Conservation (phyloP, 2,888 invertebrate genomes). For the Galeruca laticollis region DNA sequence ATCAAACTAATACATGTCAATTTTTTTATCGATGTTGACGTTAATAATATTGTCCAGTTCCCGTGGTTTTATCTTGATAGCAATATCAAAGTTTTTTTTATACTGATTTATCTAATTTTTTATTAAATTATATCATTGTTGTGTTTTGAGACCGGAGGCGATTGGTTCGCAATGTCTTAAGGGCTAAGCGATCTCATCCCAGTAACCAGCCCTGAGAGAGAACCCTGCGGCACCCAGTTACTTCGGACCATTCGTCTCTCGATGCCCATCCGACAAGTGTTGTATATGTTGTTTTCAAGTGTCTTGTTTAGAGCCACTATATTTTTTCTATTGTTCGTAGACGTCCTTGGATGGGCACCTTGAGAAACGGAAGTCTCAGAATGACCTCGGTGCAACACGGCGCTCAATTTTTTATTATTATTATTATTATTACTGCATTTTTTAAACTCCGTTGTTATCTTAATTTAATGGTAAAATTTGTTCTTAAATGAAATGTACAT, state of each 20-base stretch:
- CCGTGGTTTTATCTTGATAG: slow-evolving; percentile 45
- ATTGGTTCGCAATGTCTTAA: slow-evolving; percentile 50
- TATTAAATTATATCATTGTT: slow-evolving; percentile 63
- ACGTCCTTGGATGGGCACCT: slow-evolving; percentile 56
- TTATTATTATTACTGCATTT: slow-evolving; percentile 66
- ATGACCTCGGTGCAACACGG: slow-evolving; percentile 45
- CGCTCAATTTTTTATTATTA: slow-evolving; percentile 53
- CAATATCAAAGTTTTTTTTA: slow-evolving; percentile 50
- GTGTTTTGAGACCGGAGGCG: slow-evolving; percentile 59
- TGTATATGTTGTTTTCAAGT: slow-evolving; percentile 62
- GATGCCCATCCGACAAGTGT: slow-evolving; percentile 61
- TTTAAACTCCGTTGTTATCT: slow-evolving; percentile 76
- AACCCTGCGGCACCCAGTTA: slow-evolving; percentile 43
- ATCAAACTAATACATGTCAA: slow-evolving; percentile 2
- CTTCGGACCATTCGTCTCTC: slow-evolving; percentile 43
- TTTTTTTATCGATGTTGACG: slow-evolving; percentile 22
- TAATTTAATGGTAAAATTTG: slow-evolving; percentile 75
- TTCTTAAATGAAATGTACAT: slow-evolving; percentile 82
- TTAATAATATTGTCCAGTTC: slow-evolving; percentile 3
- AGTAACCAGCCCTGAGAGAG: slow-evolving; percentile 49
- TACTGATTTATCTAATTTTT: slow-evolving; percentile 63
- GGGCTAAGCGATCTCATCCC: slow-evolving; percentile 66
- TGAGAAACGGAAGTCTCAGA: slow-evolving; percentile 40
- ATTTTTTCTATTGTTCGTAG: slow-evolving; percentile 64
- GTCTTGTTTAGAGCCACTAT: slow-evolving; percentile 63